Evolutionary conservation across 1,140 invertebrate species (phyloP).

Genomic region (Piezodorus guildinii): DNA sequence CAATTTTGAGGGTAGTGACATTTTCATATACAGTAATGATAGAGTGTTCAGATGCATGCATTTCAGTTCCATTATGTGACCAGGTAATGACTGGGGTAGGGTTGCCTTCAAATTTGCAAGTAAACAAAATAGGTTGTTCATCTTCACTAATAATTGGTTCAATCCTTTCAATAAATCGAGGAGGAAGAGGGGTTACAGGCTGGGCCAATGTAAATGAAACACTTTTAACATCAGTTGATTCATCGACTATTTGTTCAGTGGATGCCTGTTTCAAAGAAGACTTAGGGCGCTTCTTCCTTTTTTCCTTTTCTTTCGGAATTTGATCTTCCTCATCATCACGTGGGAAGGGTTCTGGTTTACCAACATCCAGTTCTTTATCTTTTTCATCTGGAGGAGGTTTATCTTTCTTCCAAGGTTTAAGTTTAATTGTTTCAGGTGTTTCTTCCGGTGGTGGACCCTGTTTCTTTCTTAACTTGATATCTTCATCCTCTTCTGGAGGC

Average conservation of each 20-base stretch:
- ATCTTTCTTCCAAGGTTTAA: constrained; percentile 29
- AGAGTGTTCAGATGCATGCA: constrained; percentile 49
- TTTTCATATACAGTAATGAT: constrained; percentile 45
- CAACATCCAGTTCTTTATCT: constrained; percentile 22
- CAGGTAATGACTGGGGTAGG: constrained; percentile 60
- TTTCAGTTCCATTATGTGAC: constrained; percentile 60
- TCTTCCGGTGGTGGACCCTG: constrained; percentile 32
- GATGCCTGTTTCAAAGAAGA: constrained; percentile 18
- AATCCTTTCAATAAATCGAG: constrained; percentile 55
- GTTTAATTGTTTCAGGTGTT: constrained; percentile 29
- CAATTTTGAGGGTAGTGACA: constrained; percentile 53
- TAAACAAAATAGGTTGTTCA: constrained; percentile 47
- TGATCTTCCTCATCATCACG: constrained; percentile 1
- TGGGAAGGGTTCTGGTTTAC: constrained; percentile 24
- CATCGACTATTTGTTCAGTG: constrained; percentile 20
- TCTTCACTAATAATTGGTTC: constrained; percentile 50
- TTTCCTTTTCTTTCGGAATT: constrained; percentile 17
- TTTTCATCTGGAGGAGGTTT: constrained; percentile 25
- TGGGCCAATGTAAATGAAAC: constrained; percentile 15
- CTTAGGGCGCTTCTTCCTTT: constrained; percentile 17
- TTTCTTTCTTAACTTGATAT: constrained; percentile 36
- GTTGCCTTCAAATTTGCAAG: constrained; percentile 52
- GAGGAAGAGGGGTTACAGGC: constrained; percentile 38
- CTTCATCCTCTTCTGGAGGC: constrained; percentile 31
- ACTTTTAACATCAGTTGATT: constrained; percentile 24